Evolutionary conservation across 2,888 invertebrate species (phyloP).

Genomic region (Pseudococcus longispinus): DNA sequence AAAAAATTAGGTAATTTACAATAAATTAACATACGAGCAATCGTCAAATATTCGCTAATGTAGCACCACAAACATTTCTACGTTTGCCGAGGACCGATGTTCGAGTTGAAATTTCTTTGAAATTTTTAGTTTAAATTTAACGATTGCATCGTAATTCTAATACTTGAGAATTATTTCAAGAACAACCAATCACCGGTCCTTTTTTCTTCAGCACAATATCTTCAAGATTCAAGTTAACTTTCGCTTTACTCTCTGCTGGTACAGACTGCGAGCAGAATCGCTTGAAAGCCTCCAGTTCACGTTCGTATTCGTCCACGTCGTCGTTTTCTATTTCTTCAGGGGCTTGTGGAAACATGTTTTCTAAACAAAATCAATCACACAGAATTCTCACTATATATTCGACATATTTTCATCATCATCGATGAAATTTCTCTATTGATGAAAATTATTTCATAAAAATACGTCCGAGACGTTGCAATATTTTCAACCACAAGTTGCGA

Average conservation of each 20-base stretch:
- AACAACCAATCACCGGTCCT: slow-evolving; percentile 59
- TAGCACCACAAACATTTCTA: slow-evolving; percentile 8
- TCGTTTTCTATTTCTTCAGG: slow-evolving; percentile 81
- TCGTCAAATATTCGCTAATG: slow-evolving; percentile 14
- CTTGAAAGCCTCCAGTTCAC: slow-evolving; percentile 86
- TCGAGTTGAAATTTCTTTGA: background rate
- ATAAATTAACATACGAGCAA: slow-evolving; percentile 8
- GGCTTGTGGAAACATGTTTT: slow-evolving; percentile 23
- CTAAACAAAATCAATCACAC: slow-evolving; percentile 33
- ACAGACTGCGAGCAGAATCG: slow-evolving; percentile 85
- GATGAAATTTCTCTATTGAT: background rate
- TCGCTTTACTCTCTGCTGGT: slow-evolving; percentile 77
- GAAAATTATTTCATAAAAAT: background rate
- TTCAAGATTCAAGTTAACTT: slow-evolving; percentile 80
- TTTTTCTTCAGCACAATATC: slow-evolving; percentile 76
- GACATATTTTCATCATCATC: background rate
- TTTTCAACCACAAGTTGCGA: too few species aligned
- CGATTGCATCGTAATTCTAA: background rate
- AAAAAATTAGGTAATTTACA: slow-evolving; percentile 33
- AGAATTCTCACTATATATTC: background rate
- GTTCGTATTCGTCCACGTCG: slow-evolving; percentile 78
- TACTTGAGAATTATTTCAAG: slow-evolving; percentile 17
- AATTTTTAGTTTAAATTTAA: background rate
- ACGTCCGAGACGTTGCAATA: too few species aligned
- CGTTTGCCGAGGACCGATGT: background rate